A percentile compares a stretch with the other conserved stretches of the same genome.
These are phyloP conservation scores for Callopanchax toddi DNA, from an alignment of 2,113 vertebrate genomes.

Conservation along the genomic window DNA sequence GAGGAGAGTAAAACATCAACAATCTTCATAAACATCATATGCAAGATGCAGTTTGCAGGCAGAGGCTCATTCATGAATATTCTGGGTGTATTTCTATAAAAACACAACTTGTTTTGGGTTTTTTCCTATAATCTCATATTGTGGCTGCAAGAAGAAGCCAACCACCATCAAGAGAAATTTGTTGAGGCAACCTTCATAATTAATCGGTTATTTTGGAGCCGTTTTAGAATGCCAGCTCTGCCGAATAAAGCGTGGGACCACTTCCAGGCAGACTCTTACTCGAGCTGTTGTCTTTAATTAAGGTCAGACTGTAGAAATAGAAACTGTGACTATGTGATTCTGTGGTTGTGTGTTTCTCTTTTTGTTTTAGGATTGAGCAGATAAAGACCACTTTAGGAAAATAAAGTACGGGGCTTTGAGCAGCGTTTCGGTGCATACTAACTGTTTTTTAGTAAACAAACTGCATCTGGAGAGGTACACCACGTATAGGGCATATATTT, in stretches of 20 bases:
- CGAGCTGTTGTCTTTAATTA: constrained; percentile 72
- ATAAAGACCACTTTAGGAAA: constrained; percentile 51
- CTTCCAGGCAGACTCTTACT: constrained; percentile 46
- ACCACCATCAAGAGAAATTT: constrained; percentile 61
- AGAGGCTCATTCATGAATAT: background rate
- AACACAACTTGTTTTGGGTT: constrained; percentile 18
- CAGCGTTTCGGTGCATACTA: constrained; percentile 16
- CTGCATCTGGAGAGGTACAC: constrained; percentile 20
- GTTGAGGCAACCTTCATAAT: constrained; percentile 47
- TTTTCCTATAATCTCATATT: constrained; percentile 48
- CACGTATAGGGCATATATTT: background rate
- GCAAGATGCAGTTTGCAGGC: constrained; percentile 10
- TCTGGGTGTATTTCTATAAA: constrained; percentile 14
- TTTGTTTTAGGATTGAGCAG: constrained; percentile 35
- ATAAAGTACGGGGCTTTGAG: constrained; percentile 14
- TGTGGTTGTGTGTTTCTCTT: constrained; percentile 43
- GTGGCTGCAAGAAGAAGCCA: constrained; percentile 53
- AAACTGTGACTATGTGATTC: constrained; percentile 56
- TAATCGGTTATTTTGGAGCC: constrained; percentile 62
- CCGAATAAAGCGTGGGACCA: constrained; percentile 52
- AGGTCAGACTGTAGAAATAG: constrained; percentile 59
- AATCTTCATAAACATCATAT: constrained; percentile 5
- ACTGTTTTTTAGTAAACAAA: constrained; percentile 14
- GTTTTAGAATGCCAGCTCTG: constrained; percentile 47
- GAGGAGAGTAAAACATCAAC: constrained; percentile 14